Base-by-base conservation (phyloP, 2,113 vertebrate genomes). In the Calidris pugnax region DNA sequence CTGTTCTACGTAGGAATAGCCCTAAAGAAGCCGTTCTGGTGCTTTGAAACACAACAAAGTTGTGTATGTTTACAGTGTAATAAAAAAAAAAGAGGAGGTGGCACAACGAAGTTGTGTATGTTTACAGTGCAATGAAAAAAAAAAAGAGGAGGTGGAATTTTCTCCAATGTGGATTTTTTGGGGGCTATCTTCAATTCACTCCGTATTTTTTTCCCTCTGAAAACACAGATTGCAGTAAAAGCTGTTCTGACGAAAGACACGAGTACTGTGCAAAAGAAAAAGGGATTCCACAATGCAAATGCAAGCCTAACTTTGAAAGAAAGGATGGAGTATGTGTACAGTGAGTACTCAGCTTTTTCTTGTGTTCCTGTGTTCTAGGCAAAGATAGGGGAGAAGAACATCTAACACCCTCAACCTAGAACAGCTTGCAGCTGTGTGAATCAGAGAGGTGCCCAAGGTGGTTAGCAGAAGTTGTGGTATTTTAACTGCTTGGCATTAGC, bases 271-370 rank as follows among this genome's bases (percentile, higher is more conserved):
- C 47, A 17, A 60, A 6, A 10, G 1, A 3, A 16, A 0, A 1
- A 0, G 5, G 0, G 0, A 0, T 0, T 3, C 8, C 37, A 7
- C 0, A 0, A 0, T 98, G 98, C 14, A 6, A 3, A 10, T 98
- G 98, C 53, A 18, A 85, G 50, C 0, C 32, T 2, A 80, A 96
- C 59, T 98, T 79, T 19, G 0, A 15, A 43, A 0, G 0, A 1
- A 0, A 55, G 3, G 0, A 1, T 14, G 8, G 0, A 12, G 2
- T 3, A 4, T 98, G 97, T 35, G 26, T 92, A 43, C 0, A 21
- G 98, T 98, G 89, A 97, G 98, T 97, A 83, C 17, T 78, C 67
- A 63, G 43, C 9, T 59, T 73, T 88, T 91, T 55, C 18, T 28
- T 82, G 41, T 0, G 0, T 41, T 83, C 33, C 76, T 72, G 17